phyloP scores from a whole-genome alignment of 2,113 vertebrate species.

The Epinephelus moara region DNA sequence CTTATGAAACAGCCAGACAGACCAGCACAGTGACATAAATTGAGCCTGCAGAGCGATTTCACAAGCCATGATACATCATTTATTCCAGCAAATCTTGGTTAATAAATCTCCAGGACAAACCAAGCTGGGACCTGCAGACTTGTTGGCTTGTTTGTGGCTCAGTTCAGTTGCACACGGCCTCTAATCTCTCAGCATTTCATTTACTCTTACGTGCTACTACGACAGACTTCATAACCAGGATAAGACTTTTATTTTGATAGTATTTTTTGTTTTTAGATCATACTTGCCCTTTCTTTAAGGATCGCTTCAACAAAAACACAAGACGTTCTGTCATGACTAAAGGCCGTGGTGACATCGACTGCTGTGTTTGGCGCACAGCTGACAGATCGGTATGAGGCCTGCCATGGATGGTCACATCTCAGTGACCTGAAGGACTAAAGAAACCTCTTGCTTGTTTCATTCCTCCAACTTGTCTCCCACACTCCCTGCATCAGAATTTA shows the following conservation, averaged over 20 bases:
- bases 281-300: background rate
- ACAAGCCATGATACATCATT: conserved; percentile 33
- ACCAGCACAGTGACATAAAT: conserved; percentile 18
- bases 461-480: background rate
- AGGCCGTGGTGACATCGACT: background rate
- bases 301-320: background rate
- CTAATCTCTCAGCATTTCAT: conserved; percentile 2
- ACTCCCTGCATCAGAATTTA: background rate
- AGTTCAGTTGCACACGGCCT: background rate
- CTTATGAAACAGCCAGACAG: conserved; percentile 25
- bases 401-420: conserved; percentile 22
- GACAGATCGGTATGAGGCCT: conserved; percentile 25
- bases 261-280: background rate
- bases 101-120: conserved; percentile 34
- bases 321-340: background rate
- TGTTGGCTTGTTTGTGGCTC: conserved; percentile 9
- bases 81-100: conserved; percentile 35
- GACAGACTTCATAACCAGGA: background rate
- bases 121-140: conserved; percentile 32
- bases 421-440: conserved; percentile 19
- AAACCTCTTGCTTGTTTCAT: background rate
- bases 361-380: conserved; percentile 10
- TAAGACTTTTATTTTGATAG: background rate
- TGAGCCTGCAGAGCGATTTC: conserved; percentile 23
- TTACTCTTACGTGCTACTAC: background rate